Conservation (phyloP, 2,888 invertebrate genomes). For the Prenolepis imparis region DNA sequence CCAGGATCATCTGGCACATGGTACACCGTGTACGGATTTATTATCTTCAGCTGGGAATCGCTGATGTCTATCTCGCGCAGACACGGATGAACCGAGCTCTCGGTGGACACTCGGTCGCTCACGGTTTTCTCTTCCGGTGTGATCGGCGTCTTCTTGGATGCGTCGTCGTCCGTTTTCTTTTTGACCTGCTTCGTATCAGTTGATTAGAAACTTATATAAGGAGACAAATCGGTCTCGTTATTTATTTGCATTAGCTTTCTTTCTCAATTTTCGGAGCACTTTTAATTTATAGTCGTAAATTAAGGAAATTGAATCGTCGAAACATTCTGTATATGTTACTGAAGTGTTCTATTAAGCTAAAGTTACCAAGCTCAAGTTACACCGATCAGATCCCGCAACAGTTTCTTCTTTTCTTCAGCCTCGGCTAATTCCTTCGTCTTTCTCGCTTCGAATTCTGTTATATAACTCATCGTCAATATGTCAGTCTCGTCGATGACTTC, state of each 20-base stretch:
- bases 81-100: conserved; percentile 70
- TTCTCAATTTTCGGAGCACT: conserved; percentile 14
- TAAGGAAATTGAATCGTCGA: background rate
- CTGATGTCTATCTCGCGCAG: conserved; percentile 76
- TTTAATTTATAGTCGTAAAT: background rate
- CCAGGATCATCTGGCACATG: conserved; percentile 79
- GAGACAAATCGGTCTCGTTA: background rate
- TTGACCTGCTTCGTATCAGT: conserved; percentile 19
- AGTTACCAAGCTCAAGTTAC: conserved; percentile 66
- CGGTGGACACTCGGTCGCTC: conserved; percentile 53
- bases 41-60: conserved; percentile 77
- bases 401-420: conserved; percentile 55
- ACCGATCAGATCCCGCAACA: conserved; percentile 65
- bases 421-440: conserved; percentile 41
- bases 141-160: conserved; percentile 67
- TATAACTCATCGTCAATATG: conserved; percentile 8
- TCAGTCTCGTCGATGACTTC: conserved; percentile 47
- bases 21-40: conserved; percentile 72
- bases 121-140: conserved; percentile 61
- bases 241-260: background rate
- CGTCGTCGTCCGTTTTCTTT: conserved; percentile 11
- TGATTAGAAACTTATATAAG: background rate
- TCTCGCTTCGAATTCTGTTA: conserved; percentile 32
- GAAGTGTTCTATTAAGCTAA: conserved; percentile 38
- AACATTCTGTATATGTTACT: background rate